phyloP scores from a whole-genome alignment of 2,888 invertebrate genomes.

The Parascotia fuliginaria region DNA sequence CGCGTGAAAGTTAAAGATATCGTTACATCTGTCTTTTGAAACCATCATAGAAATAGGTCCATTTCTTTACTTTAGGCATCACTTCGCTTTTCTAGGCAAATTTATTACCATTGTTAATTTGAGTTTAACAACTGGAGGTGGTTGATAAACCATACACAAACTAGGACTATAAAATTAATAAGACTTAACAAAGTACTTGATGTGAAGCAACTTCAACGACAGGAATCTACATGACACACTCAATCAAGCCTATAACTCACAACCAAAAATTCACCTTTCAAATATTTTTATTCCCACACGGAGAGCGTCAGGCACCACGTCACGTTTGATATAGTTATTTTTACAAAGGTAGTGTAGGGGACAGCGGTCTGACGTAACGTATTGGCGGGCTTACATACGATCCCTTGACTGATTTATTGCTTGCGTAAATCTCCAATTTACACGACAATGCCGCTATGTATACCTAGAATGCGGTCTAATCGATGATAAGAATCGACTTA shows the following conservation, averaged over 20 bases:
- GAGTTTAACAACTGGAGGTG: too few relatives aligned
- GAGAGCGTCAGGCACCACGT: too few relatives aligned
- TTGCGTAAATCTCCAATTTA: constrained; percentile 82
- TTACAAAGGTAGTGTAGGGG: constrained; percentile 56
- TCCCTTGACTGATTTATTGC: constrained; percentile 82
- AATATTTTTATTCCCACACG: constrained; percentile 47
- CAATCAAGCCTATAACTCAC: constrained; percentile 32
- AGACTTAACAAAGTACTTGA: too few relatives aligned
- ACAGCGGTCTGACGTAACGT: constrained; percentile 72
- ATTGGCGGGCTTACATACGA: constrained; percentile 76
- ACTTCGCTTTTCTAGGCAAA: too few relatives aligned
- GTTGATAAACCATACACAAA: too few relatives aligned
- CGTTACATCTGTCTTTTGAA: too few relatives aligned
- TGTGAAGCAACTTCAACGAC: not conserved
- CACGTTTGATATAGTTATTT: constrained; percentile 51
- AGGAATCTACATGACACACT: constrained; percentile 9
- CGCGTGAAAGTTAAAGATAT: too few relatives aligned
- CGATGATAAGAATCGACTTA: constrained; percentile 59
- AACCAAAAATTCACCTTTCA: constrained; percentile 45
- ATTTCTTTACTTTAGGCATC: too few relatives aligned
- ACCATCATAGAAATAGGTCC: too few relatives aligned
- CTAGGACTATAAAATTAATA: too few relatives aligned
- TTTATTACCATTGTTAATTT: too few relatives aligned
- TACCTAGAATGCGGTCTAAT: constrained; percentile 57
- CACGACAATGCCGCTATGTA: constrained; percentile 65